A percentile compares a stretch with the other conserved stretches of the same genome.
These are phyloP conservation scores for Lagria hirta DNA, from an alignment of 2,888 invertebrate genomes.

Conservation along the genomic window DNA sequence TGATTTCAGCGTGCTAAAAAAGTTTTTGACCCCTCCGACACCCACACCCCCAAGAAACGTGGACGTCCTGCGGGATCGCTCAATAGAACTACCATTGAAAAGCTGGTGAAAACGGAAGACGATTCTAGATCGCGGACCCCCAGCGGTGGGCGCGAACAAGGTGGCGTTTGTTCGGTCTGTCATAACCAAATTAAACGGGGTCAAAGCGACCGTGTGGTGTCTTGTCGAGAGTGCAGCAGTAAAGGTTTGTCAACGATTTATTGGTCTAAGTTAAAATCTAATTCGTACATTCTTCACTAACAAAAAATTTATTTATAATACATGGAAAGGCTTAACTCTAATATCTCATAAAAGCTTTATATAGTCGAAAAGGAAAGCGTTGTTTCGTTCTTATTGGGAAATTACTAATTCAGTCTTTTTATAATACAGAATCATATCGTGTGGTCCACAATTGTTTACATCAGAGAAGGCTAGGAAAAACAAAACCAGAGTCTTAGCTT, in stretches of 20 bases:
- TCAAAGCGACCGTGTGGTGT: conserved; percentile 64
- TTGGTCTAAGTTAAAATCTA: too few species aligned
- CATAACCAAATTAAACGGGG: conserved; percentile 61
- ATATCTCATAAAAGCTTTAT: too few species aligned
- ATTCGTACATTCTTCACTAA: too few species aligned
- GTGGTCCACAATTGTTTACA: too few species aligned
- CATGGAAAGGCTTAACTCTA: too few species aligned
- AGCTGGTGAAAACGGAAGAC: conserved; percentile 43
- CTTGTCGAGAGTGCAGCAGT: conserved; percentile 72
- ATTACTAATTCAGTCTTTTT: too few species aligned
- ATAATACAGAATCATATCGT: too few species aligned
- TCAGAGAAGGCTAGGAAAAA: too few species aligned
- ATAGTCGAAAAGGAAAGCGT: too few species aligned
- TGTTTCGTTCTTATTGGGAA: too few species aligned
- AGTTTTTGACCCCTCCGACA: conserved; percentile 84
- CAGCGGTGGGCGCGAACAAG: conserved; percentile 52
- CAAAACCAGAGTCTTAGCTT: too few species aligned
- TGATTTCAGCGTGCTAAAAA: conserved; percentile 70
- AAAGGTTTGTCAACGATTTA: conserved; percentile 56
- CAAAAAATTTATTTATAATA: too few species aligned
- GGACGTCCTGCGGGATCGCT: conserved; percentile 67
- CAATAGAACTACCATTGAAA: conserved; percentile 63
- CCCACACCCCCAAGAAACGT: conserved; percentile 73
- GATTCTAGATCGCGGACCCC: conserved; percentile 50
- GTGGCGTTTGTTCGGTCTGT: conserved; percentile 66